Percentiles rank a stretch among this genome's conserved stretches.
Conservation (phyloP, 2,113 vertebrate species). For the Megaceryle maxima region DNA sequence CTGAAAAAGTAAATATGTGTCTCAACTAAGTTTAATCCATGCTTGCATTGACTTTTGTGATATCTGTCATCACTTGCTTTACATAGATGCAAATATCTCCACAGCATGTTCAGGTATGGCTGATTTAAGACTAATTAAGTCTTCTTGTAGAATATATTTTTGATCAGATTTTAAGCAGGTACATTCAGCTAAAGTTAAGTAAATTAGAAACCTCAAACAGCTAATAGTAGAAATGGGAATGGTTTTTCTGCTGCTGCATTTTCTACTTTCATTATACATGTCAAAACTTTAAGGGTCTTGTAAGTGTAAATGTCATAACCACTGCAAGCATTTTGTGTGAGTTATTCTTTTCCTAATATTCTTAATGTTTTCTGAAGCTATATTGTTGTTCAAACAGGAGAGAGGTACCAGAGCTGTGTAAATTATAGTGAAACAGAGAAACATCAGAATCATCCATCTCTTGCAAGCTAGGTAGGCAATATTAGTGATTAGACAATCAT, state of each 20-base stretch:
- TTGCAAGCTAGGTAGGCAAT: neutral
- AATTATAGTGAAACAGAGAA: neutral
- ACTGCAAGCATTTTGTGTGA: neutral
- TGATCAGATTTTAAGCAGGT: neutral
- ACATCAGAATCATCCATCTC: neutral
- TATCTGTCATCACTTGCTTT: neutral
- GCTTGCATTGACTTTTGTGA: neutral
- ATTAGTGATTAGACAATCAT: neutral
- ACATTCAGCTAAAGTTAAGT: neutral
- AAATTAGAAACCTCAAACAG: neutral
- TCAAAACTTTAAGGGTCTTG: neutral
- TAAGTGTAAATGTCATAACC: neutral
- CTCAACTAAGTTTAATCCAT: neutral
- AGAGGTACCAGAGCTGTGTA: neutral
- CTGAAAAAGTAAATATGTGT: neutral
- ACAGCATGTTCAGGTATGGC: neutral
- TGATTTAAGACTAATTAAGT: neutral
- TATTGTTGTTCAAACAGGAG: neutral
- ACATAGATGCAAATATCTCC: neutral
- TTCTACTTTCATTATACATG: neutral
- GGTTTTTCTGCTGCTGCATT: neutral
- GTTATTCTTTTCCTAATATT: neutral
- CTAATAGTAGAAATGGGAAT: neutral
- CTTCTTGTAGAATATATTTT: neutral
- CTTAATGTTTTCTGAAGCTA: neutral